These are phyloP conservation scores for Rhamphomyia laevipes DNA, from an alignment of 2,888 invertebrate genomes.

Conservation along the genomic window DNA sequence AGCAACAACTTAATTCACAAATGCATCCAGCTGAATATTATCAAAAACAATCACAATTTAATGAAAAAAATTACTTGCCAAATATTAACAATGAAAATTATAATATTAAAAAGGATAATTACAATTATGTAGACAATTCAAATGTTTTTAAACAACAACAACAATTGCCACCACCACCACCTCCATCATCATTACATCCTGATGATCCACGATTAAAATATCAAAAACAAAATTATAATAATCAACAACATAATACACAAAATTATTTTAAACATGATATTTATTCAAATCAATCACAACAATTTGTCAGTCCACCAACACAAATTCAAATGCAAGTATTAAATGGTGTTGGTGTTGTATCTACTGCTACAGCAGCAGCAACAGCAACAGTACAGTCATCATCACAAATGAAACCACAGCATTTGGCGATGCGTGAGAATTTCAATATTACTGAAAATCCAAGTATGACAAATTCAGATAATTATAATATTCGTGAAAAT, in stretches of 20 bases:
- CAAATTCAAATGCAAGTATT: too few relatives aligned
- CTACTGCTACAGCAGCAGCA: slow-evolving; percentile 29
- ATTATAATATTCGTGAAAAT: slow-evolving; percentile 23
- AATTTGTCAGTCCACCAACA: background rate
- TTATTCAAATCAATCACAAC: background rate
- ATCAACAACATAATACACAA: slow-evolving; percentile 1
- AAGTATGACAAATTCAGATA: slow-evolving; percentile 28
- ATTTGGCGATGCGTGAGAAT: slow-evolving; percentile 28
- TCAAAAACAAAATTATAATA: slow-evolving; percentile 3
- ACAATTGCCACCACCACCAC: slow-evolving; percentile 12
- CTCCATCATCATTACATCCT: background rate
- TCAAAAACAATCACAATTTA: slow-evolving; percentile 33
- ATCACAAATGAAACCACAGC: background rate
- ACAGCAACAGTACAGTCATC: slow-evolving; percentile 40
- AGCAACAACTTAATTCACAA: slow-evolving; percentile 13
- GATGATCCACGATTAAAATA: background rate
- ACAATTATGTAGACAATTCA: slow-evolving; percentile 14
- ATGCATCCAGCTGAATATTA: slow-evolving; percentile 32
- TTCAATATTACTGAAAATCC: slow-evolving; percentile 39
- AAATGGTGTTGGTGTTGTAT: background rate
- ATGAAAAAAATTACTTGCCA: slow-evolving; percentile 27
- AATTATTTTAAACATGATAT: slow-evolving; percentile 2
- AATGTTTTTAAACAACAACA: slow-evolving; percentile 1
- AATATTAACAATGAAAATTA: slow-evolving; percentile 33
- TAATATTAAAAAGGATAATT: slow-evolving; percentile 32